Evolutionary conservation across 2,797 vertebrate genomes (phyloP).

Genomic region (Poeciliopsis infans): DNA sequence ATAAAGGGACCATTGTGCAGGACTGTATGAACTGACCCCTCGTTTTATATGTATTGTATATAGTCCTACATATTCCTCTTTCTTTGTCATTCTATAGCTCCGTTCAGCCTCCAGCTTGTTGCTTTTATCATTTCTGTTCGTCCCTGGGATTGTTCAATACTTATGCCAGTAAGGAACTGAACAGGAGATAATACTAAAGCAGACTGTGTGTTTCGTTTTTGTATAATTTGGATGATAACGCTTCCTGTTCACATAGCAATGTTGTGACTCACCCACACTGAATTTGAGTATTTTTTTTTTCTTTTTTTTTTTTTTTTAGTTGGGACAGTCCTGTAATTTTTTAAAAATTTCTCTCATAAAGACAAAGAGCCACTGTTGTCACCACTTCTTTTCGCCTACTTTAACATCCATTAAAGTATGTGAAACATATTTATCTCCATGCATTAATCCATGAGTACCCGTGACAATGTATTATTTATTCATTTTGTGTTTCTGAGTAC

Average conservation of each 20-base stretch:
- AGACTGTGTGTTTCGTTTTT: not conserved
- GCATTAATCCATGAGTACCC: not conserved
- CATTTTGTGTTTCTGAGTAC: not conserved
- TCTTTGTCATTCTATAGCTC: not conserved
- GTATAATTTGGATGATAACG: not conserved
- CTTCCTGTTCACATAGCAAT: not conserved
- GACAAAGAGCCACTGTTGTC: not conserved
- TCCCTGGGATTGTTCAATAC: not conserved
- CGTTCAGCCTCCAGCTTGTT: not conserved
- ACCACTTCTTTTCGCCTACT: not conserved
- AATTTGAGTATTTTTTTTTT: not conserved
- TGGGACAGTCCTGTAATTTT: not conserved
- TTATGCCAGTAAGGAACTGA: not conserved
- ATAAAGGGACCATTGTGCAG: not conserved
- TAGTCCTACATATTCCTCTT: not conserved
- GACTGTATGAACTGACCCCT: not conserved
- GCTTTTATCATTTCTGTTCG: not conserved
- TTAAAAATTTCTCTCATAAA: not conserved
- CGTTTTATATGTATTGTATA: no score
- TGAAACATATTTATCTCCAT: no score
- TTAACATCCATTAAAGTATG: not conserved
- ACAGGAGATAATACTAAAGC: not conserved
- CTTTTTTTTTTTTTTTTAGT: not conserved
- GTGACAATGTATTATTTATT: not conserved
- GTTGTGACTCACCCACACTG: not conserved